phyloP scores from a whole-genome alignment of 2,888 invertebrate genomes.

The Abrostola tripartita region DNA sequence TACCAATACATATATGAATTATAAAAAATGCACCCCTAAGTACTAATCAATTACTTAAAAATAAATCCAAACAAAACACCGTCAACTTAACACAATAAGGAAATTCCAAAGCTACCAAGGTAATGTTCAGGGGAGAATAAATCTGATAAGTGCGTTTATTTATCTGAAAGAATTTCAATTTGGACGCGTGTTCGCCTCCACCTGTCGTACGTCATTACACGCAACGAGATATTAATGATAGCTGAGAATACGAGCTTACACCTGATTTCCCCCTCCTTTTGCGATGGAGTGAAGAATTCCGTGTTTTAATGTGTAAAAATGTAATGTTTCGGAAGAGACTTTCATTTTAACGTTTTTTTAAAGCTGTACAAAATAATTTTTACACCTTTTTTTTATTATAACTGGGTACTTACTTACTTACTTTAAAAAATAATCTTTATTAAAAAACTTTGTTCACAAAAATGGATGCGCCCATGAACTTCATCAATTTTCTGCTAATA shows the following conservation, averaged over 20 bases:
- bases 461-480: too few species aligned
- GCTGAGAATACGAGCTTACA: constrained; percentile 51
- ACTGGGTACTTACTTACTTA: too few species aligned
- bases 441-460: too few species aligned
- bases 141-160: constrained; percentile 78
- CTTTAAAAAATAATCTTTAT: too few species aligned
- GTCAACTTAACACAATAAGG: constrained; percentile 26
- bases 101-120: constrained; percentile 27
- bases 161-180: constrained; percentile 83
- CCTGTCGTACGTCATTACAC: constrained; percentile 77
- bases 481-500: too few species aligned
- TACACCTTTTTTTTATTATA: background rate
- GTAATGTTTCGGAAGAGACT: too few species aligned
- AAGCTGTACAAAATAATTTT: too few species aligned
- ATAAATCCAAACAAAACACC: background rate
- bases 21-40: background rate
- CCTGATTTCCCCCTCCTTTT: constrained; percentile 25
- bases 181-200: constrained; percentile 61
- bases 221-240: constrained; percentile 78
- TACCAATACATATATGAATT: background rate
- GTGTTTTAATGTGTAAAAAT: background rate
- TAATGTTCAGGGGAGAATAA: constrained; percentile 64
- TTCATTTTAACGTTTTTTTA: too few species aligned
- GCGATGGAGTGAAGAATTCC: background rate
- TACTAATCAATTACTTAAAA: background rate